These are phyloP conservation scores for Hirtodrosophila cameraria DNA, from an alignment of 2,888 invertebrate genomes.

Conservation along the genomic window DNA sequence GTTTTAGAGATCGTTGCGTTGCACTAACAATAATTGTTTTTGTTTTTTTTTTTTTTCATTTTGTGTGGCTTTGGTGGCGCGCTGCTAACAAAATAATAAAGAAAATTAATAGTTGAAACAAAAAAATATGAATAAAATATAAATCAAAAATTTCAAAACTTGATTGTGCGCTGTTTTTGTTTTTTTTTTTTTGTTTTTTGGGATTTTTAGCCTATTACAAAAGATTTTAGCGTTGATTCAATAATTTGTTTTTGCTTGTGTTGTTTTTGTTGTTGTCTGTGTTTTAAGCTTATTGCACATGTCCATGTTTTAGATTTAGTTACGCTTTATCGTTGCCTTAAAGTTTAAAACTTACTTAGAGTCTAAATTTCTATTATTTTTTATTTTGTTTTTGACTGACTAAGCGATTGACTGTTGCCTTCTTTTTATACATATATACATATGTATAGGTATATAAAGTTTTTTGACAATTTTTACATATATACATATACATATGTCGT, in stretches of 20 bases:
- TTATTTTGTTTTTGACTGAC: conserved; percentile 46
- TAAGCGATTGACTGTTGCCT: conserved; percentile 56
- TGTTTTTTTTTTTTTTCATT: conserved; percentile 19
- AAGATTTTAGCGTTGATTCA: conserved; percentile 5
- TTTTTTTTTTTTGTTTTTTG: conserved; percentile 15
- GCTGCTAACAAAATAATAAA: conserved; percentile 23
- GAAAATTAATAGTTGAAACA: conserved; percentile 15
- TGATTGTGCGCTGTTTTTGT: conserved; percentile 38
- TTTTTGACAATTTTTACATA: conserved; percentile 11
- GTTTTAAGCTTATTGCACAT: conserved; percentile 52
- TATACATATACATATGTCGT: conserved; percentile 19
- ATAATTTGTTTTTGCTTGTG: not conserved
- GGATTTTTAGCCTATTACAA: conserved; percentile 38
- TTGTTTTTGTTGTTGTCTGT: conserved; percentile 21
- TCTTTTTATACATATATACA: conserved; percentile 11
- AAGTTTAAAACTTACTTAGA: conserved; percentile 42
- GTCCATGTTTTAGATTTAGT: conserved; percentile 37
- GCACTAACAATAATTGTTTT: conserved; percentile 71
- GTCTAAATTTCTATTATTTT: conserved; percentile 1
- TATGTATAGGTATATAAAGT: conserved; percentile 11
- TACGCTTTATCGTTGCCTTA: conserved; percentile 34
- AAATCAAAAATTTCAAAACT: conserved; percentile 14
- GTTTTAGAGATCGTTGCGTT: conserved; percentile 77
- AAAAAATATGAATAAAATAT: not conserved
- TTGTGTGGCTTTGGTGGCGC: conserved; percentile 58